Evolutionary conservation across 2,113 vertebrate species (phyloP).

Genomic region (Nothobranchius kuhntae): DNA sequence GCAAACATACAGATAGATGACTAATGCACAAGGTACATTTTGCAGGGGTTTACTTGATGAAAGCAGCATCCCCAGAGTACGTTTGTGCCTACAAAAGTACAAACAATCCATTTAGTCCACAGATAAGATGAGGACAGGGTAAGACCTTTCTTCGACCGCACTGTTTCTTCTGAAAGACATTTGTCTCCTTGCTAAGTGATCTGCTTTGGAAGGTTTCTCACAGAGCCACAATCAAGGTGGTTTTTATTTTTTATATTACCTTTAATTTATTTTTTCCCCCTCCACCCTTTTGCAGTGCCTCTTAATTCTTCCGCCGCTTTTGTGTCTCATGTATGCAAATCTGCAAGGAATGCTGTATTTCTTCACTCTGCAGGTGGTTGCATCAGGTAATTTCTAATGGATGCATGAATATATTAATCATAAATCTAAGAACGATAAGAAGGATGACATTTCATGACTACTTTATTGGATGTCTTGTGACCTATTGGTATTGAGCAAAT

Average conservation of each 20-base stretch:
- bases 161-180: slow-evolving; percentile 52
- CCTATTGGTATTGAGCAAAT: not conserved
- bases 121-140: slow-evolving; percentile 62
- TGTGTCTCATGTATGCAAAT: slow-evolving; percentile 65
- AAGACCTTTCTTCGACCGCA: slow-evolving; percentile 44
- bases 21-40: slow-evolving; percentile 62
- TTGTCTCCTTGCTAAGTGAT: slow-evolving; percentile 54
- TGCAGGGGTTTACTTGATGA: slow-evolving; percentile 62
- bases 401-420: slow-evolving; percentile 69
- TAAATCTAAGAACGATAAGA: slow-evolving; percentile 35
- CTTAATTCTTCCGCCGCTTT: slow-evolving; percentile 53
- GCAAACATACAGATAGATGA: slow-evolving; percentile 55
- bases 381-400: slow-evolving; percentile 64
- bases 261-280: slow-evolving; percentile 28
- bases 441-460: slow-evolving; percentile 25
- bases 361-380: slow-evolving; percentile 70
- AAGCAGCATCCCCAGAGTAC: slow-evolving; percentile 51
- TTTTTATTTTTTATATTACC: too few relatives aligned
- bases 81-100: slow-evolving; percentile 68
- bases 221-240: slow-evolving; percentile 44
- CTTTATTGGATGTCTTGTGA: slow-evolving; percentile 9
- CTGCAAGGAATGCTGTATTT: slow-evolving; percentile 46
- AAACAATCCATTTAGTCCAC: slow-evolving; percentile 72
- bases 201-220: slow-evolving; percentile 38
- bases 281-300: slow-evolving; percentile 45